A percentile compares a stretch with the other conserved stretches of the same genome.
phyloP scores from a whole-genome alignment of 2,797 vertebrate genomes.

The Rallus crepitans region DNA sequence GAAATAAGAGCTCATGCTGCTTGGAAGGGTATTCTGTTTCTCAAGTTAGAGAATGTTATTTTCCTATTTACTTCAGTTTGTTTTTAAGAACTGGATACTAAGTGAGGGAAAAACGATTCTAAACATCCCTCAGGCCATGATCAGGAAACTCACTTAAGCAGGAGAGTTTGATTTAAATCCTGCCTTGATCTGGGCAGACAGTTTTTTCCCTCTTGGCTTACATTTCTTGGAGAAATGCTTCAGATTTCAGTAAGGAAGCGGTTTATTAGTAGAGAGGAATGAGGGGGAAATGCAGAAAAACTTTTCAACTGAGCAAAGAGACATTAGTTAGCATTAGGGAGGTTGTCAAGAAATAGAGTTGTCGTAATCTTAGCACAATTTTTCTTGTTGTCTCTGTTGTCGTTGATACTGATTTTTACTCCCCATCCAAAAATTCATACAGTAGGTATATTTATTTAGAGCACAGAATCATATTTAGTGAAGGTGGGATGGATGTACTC shows the following conservation, averaged over 20 bases:
- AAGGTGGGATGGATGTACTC: not conserved
- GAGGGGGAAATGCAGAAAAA: not conserved
- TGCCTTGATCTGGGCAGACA: not conserved
- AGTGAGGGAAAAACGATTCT: not conserved
- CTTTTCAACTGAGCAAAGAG: not conserved
- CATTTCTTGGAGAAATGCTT: not conserved
- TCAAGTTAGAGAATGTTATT: not conserved
- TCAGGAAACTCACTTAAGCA: not conserved
- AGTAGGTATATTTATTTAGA: not conserved
- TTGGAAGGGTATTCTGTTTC: not conserved
- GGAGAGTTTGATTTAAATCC: not conserved
- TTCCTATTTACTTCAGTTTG: not conserved
- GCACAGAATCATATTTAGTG: not conserved
- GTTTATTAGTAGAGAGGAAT: not conserved
- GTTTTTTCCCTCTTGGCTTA: not conserved
- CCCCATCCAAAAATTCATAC: not conserved
- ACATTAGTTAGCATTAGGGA: not conserved
- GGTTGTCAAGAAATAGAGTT: not conserved
- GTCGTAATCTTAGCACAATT: not conserved
- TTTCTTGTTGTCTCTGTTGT: not conserved
- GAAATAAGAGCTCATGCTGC: not conserved
- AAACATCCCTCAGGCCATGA: not conserved
- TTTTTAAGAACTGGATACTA: not conserved
- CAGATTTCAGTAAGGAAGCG: not conserved
- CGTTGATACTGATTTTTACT: not conserved